Evolutionary conservation across 1,140 invertebrate species (phyloP).

Genomic region (Drosophila malerkotliana): DNA sequence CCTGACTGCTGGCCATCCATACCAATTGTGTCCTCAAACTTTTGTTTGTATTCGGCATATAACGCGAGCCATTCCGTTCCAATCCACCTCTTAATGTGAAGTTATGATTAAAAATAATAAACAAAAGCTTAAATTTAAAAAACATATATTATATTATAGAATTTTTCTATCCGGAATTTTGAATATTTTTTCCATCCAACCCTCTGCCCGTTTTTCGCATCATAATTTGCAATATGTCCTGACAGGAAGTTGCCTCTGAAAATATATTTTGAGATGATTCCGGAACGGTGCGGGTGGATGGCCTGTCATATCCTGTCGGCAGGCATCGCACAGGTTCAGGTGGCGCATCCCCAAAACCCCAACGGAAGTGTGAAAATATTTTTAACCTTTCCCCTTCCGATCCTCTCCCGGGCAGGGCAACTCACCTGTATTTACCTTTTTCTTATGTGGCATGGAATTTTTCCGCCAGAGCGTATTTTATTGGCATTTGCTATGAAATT

Average conservation of each 20-base stretch:
- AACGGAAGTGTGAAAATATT: slow-evolving; percentile 77
- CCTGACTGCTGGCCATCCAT: slow-evolving; percentile 10
- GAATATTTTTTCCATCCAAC: not conserved
- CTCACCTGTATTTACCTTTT: slow-evolving; percentile 44
- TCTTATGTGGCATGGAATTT: slow-evolving; percentile 68
- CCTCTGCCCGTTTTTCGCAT: slow-evolving; percentile 13
- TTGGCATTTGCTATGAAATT: slow-evolving; percentile 74
- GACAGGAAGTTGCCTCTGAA: slow-evolving; percentile 62
- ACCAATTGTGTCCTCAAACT: slow-evolving; percentile 23
- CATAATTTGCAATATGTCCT: slow-evolving; percentile 65
- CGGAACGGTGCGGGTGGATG: slow-evolving; percentile 8
- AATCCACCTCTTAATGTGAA: slow-evolving; percentile 14
- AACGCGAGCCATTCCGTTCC: slow-evolving; percentile 1
- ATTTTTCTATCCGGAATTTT: not conserved
- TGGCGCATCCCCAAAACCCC: slow-evolving; percentile 16
- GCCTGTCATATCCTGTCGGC: slow-evolving; percentile 78
- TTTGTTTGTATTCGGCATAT: slow-evolving; percentile 16
- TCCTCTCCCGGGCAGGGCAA: not conserved
- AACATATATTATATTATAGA: too few species aligned
- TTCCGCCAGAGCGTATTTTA: slow-evolving; percentile 72
- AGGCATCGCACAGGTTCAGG: slow-evolving; percentile 49
- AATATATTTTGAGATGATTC: slow-evolving; percentile 35
- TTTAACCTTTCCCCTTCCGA: slow-evolving; percentile 31
- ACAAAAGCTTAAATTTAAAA: not conserved
- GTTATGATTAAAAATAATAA: slow-evolving; percentile 4